Evolutionary conservation across 1,140 invertebrate species (phyloP), one percentile per base, ranked within the genome.

Genomic region (Neodiprion virginianus): DNA sequence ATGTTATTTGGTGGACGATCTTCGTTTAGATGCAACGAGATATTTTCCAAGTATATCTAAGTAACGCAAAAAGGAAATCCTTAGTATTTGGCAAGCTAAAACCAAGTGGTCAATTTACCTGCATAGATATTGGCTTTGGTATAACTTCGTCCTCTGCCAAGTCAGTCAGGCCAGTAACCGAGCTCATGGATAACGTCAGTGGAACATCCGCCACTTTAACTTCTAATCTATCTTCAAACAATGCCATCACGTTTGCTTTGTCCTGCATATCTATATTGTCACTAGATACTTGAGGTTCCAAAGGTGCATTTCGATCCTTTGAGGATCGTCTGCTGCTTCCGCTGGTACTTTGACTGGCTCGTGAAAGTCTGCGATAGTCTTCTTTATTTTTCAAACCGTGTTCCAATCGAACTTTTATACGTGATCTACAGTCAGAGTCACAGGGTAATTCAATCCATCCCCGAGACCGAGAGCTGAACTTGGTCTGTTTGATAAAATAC

Each of bases 111-210:
- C 14, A 78, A 78, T 81, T 83, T 84, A 96, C 93, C 87, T 95
- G 91, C 77, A 96, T 88, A 1, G 96, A 96, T 85, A 97, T 91
- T 1, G 94, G 93, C 75, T 92, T 91, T 1, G 92, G 91, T 48
- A 95, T 89, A 48, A 96, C 91, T 89, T 97, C 96, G 88, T 98
- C 96, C 84, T 97, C 96, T 7, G 94, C 89, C 67, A 97, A 91
- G 84, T 97, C 96, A 0, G 93, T 89, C 0, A 98, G 84, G 8
- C 93, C 94, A 48, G 93, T 92, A 0, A 96, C 89, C 7, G 94
- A 94, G 81, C 94, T 96, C 93, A 96, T 96, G 21, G 93, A 93
- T 66, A 98, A 89, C 21, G 91, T 88, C 75, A 96, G 85, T 73
- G 88, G 89, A 69, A 96, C 87, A 82, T 96, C 92, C 40, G 89